These are phyloP conservation scores for Oedothorax gibbosus DNA, from an alignment of 1,140 invertebrate species.

Conservation along the genomic window DNA sequence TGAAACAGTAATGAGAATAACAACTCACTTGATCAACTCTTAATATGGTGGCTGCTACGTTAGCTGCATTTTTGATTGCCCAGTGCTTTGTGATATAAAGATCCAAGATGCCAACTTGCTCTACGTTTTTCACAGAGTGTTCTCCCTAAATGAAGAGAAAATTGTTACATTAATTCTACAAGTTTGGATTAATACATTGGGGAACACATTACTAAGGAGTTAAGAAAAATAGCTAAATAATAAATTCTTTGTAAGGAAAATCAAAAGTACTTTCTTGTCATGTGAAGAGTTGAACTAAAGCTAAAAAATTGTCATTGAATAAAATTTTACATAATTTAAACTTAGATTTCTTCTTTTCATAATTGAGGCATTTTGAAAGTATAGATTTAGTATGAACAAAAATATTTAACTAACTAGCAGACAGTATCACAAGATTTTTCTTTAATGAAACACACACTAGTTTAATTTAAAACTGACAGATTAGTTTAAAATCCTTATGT, in stretches of 20 bases:
- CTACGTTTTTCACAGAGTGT: slow-evolving; percentile 35
- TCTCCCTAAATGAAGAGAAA: slow-evolving; percentile 25
- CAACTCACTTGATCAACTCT: slow-evolving; percentile 83
- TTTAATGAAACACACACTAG: no score
- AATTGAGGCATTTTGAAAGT: no score
- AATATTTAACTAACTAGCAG: no score
- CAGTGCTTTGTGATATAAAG: slow-evolving; percentile 89
- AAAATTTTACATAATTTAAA: no score
- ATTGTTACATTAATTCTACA: neutral
- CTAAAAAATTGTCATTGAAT: no score
- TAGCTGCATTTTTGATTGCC: slow-evolving; percentile 94
- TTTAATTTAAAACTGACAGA: no score
- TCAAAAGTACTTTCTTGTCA: neutral
- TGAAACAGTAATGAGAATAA: neutral
- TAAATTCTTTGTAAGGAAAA: neutral
- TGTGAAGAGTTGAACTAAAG: neutral
- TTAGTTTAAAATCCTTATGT: no score
- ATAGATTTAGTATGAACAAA: no score
- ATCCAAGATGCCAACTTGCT: slow-evolving; percentile 78
- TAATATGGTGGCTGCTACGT: slow-evolving; percentile 92
- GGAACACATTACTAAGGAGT: neutral
- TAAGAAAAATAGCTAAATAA: neutral
- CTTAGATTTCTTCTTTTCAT: no score
- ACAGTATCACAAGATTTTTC: no score
- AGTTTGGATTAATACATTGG: neutral